phyloP scores from a whole-genome alignment of 2,888 invertebrate species.

The Hipparchia semele region DNA sequence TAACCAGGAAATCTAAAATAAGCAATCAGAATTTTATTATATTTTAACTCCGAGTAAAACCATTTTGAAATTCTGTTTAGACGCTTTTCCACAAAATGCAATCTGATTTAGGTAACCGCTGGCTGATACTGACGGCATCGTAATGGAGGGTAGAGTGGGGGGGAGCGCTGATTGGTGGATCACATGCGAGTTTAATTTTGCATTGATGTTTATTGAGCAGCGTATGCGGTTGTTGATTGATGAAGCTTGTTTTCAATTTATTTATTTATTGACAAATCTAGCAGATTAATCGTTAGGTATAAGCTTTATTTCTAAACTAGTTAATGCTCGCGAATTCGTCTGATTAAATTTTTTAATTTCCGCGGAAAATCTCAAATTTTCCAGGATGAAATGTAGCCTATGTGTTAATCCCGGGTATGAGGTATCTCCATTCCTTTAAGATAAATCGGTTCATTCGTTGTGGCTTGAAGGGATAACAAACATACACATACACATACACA shows the following conservation, averaged over 20 bases:
- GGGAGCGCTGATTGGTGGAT: conserved; percentile 22
- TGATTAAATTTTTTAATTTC: too few species aligned
- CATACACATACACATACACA: too few species aligned
- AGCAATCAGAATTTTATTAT: too few species aligned
- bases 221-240: conserved; percentile 1
- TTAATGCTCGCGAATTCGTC: too few species aligned
- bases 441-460: too few species aligned
- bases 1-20: too few species aligned
- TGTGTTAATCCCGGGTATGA: too few species aligned
- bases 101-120: conserved; percentile 50
- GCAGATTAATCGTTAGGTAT: background rate
- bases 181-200: conserved; percentile 28
- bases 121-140: conserved; percentile 51
- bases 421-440: too few species aligned
- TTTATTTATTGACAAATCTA: background rate
- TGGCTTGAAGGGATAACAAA: too few species aligned
- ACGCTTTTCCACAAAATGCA: conserved; percentile 48
- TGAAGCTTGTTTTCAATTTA: background rate
- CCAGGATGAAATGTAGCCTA: too few species aligned
- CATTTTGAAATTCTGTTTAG: conserved; percentile 49
- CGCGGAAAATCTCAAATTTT: too few species aligned
- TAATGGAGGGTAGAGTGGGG: conserved; percentile 39
- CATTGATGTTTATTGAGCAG: conserved; percentile 10
- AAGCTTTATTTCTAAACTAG: too few species aligned
- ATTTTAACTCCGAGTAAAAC: conserved; percentile 11